A percentile compares a stretch with the other conserved stretches of the same genome.
Conservation (phyloP, 2,797 vertebrate genomes). For the Acrossocheilus wenchowensis region DNA sequence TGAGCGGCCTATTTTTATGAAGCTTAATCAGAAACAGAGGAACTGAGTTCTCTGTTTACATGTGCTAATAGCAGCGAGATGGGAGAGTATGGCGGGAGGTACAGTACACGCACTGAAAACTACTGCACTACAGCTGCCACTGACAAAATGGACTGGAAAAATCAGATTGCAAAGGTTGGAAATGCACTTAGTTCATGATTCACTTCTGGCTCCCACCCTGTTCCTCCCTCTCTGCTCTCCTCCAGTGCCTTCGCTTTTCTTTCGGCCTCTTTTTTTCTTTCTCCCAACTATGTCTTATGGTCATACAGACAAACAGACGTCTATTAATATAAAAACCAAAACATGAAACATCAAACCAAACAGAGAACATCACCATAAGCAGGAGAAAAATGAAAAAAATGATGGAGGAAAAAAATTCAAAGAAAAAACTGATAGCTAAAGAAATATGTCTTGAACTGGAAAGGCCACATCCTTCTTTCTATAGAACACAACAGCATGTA, state of each 20-base stretch:
- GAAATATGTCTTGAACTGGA: neutral
- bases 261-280: neutral
- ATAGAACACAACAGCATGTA: neutral
- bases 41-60: conserved; percentile 68
- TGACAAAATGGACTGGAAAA: conserved; percentile 46
- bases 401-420: conserved; percentile 1
- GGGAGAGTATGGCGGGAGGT: conserved; percentile 39
- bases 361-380: conserved; percentile 53
- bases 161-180: conserved; percentile 75
- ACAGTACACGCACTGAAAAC: conserved; percentile 67
- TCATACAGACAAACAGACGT: conserved; percentile 57
- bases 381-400: conserved; percentile 30
- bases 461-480: neutral
- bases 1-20: conserved; percentile 50
- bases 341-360: conserved; percentile 62
- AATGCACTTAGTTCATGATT: conserved; percentile 83
- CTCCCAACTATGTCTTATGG: neutral
- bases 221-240: conserved; percentile 31
- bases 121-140: conserved; percentile 67
- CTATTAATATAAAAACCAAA: conserved; percentile 71
- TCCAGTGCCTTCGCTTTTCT: conserved; percentile 60
- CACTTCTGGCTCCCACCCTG: conserved; percentile 64
- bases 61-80: conserved; percentile 69
- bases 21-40: conserved; percentile 79
- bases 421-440: neutral